Conservation (phyloP, 2,113 vertebrate species). For the Bostrychus sinensis region DNA sequence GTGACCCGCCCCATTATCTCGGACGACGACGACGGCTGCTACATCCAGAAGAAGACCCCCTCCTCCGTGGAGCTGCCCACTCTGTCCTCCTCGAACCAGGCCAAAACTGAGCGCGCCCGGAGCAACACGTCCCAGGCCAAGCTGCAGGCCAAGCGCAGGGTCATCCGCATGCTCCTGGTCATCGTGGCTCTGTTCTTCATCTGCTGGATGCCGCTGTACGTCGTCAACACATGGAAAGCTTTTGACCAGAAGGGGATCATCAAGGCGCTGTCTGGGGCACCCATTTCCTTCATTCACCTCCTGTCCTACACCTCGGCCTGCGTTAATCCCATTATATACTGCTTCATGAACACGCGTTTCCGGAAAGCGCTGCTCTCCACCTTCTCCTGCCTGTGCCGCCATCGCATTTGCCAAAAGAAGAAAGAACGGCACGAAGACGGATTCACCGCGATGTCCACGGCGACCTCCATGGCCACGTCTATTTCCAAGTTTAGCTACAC, state of each 20-base stretch:
- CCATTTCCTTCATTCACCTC: slow-evolving; percentile 96
- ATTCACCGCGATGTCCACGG: slow-evolving; percentile 61
- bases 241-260: slow-evolving; percentile 82
- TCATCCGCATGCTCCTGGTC: slow-evolving; percentile 93
- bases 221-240: slow-evolving; percentile 92
- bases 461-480: slow-evolving; percentile 82
- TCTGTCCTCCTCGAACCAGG: slow-evolving; percentile 32
- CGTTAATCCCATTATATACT: slow-evolving; percentile 95
- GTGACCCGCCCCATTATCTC: not conserved
- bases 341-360: slow-evolving; percentile 98
- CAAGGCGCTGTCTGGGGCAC: slow-evolving; percentile 82
- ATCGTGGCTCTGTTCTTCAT: slow-evolving; percentile 93
- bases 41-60: slow-evolving; percentile 83
- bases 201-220: slow-evolving; percentile 93
- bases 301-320: slow-evolving; percentile 89
- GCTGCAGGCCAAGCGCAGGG: slow-evolving; percentile 89
- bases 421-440: slow-evolving; percentile 74
- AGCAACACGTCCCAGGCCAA: slow-evolving; percentile 85
- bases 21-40: slow-evolving; percentile 89
- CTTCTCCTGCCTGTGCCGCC: slow-evolving; percentile 79
- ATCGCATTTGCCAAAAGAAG: slow-evolving; percentile 45
- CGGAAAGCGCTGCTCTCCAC: slow-evolving; percentile 86
- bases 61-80: slow-evolving; percentile 82
- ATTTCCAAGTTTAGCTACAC: slow-evolving; percentile 92
- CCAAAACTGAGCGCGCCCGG: slow-evolving; percentile 66